Conservation (phyloP, 64 coral and sea anemone genomes). For the Catalaphyllia jardinei region DNA sequence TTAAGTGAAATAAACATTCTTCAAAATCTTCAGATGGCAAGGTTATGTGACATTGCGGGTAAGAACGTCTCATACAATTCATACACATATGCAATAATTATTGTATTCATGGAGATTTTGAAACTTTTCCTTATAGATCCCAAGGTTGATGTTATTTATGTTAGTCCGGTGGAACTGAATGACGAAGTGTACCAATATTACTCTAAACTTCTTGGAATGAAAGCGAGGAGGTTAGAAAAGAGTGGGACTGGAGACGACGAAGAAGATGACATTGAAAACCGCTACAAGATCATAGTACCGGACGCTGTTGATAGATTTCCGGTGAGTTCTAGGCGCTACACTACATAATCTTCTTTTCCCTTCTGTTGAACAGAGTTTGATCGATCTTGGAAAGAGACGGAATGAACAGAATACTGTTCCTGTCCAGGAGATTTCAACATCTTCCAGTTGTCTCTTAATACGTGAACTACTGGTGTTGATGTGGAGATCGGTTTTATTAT, state of each 20-base stretch:
- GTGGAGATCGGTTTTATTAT: no score
- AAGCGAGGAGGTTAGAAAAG: conserved; percentile 54
- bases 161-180: conserved; percentile 94
- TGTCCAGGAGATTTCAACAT: no score
- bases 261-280: conserved; percentile 84
- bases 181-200: conserved; percentile 99
- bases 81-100: neutral
- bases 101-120: neutral
- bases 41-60: conserved; percentile 96
- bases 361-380: no score
- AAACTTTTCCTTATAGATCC: conserved; percentile 48
- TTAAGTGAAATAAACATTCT: conserved; percentile 86
- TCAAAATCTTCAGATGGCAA: conserved; percentile 97
- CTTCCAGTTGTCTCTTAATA: no score
- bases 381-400: no score
- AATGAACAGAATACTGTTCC: no score
- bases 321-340: conserved; percentile 25
- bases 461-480: no score
- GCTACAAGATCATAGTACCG: conserved; percentile 95
- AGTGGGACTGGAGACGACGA: conserved; percentile 42
- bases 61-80: neutral
- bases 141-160: conserved; percentile 91
- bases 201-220: conserved; percentile 94
- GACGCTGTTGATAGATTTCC: conserved; percentile 94
- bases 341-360: no score